Evolutionary conservation across 2,797 vertebrate genomes (phyloP), one percentile per base, ranked within the genome.

Genomic region (Eremophila alpestris): DNA sequence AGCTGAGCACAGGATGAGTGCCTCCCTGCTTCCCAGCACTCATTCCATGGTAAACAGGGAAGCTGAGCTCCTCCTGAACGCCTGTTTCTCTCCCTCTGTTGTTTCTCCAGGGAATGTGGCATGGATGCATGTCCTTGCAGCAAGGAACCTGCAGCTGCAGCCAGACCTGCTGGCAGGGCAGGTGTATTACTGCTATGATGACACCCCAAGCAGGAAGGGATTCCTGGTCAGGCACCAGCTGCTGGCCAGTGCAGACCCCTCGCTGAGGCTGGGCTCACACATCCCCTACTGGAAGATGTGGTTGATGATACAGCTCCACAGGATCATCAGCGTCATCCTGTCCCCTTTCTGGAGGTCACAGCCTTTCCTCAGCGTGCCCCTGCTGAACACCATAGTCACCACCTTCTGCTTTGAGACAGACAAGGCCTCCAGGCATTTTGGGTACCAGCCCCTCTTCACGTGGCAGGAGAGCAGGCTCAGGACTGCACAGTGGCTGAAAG

Each of bases 101-200:
- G 0, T 36, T 93, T 74, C 88, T 78, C 16, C 94, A 97, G 96
- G 96, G 81, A 96, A 96, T 0, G 36, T 93, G 21, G 96, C 94
- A 11, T 92, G 93, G 96, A 96, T 96, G 95, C 96, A 96, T 1
- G 91, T 94, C n/a, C 87, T 93, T 24, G 96, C 96, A 64, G 93
- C 95, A 11, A 90, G 91, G 71, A 76, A 70, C 22, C 34, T 95
- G 88, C 90, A 94, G 86, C 83, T 95, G 90, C 64, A 94, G 24
- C 80, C 96, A 45, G 88, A 68, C 1, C 1, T 89, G 48, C 89
- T 96, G 0, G 64, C 92, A 10, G 94, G 96, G 14, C 94, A 97
- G 64, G 96, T 89, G 38, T 94, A 93, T 14, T 95, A 93, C 5
- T 46, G 12, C 74, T 96, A 89, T 2, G 85, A 93, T 18, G 93